phyloP scores from a whole-genome alignment of 64 coral and sea anemone species.

The Actinia equina region DNA sequence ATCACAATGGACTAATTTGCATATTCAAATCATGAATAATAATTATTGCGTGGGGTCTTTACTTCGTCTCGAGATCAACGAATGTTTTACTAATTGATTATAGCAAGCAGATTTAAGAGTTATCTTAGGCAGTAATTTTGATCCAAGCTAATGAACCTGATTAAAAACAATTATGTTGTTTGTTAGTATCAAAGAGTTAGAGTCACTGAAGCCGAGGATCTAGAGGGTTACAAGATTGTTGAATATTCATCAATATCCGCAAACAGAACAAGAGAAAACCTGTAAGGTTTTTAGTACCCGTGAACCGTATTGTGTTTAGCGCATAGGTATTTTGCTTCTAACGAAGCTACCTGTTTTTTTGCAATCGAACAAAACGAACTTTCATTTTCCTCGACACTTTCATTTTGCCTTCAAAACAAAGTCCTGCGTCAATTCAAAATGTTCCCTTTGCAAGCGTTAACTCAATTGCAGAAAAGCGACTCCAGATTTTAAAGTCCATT shows the following conservation, averaged over 20 bases:
- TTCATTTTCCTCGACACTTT: constrained; percentile 14
- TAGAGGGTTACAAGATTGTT: background rate
- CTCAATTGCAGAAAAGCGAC: background rate
- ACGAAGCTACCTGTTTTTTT: constrained; percentile 5
- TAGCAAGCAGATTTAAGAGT: background rate
- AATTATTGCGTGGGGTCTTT: constrained; percentile 13
- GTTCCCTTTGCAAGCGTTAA: background rate
- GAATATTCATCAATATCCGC: constrained; percentile 14
- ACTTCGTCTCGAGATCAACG: background rate
- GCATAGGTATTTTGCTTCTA: constrained; percentile 3
- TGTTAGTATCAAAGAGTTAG: background rate
- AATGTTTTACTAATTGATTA: background rate
- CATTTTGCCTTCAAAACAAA: constrained; percentile 10
- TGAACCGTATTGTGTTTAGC: background rate
- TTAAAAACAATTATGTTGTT: background rate
- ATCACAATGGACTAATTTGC: constrained; percentile 74
- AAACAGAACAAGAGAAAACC: constrained; percentile 14
- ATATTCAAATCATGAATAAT: constrained; percentile 46
- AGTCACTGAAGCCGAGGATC: background rate
- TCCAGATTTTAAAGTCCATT: background rate
- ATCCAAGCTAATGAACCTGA: background rate
- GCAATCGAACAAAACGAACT: background rate
- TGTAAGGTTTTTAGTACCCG: background rate
- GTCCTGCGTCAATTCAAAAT: background rate
- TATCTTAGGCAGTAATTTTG: background rate